A percentile compares a stretch with the other conserved stretches of the same genome.
Conservation (phyloP, 2,888 invertebrate species). For the Mythimna lalbum region DNA sequence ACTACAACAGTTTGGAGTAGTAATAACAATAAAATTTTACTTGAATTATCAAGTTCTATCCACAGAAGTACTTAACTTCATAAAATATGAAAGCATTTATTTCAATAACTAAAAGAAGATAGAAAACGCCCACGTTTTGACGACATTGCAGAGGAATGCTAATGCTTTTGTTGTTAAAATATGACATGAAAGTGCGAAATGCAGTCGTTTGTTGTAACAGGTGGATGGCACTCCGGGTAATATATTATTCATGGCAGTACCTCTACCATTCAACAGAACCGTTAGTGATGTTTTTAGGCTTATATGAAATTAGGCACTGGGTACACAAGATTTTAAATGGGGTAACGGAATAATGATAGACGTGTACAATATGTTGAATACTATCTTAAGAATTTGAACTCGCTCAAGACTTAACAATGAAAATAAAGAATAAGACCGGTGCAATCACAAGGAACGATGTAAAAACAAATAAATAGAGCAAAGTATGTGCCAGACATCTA, state of each 20-base stretch:
- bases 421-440: not conserved
- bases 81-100: conserved; percentile 15
- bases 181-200: conserved; percentile 41
- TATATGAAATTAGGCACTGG: no score
- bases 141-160: conserved; percentile 37
- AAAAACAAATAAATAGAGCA: conserved; percentile 8
- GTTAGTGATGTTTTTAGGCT: not conserved
- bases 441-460: not conserved
- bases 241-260: conserved; percentile 18
- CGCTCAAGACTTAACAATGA: not conserved
- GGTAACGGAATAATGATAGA: not conserved
- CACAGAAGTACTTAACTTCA: not conserved
- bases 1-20: not conserved
- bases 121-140: conserved; percentile 31
- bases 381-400: not conserved
- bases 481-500: conserved; percentile 37
- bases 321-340: no score
- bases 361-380: not conserved
- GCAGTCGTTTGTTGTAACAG: conserved; percentile 24
- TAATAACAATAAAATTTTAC: not conserved
- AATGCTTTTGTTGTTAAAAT: conserved; percentile 40
- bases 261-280: not conserved
- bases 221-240: conserved; percentile 22
- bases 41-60: not conserved
- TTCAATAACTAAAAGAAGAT: conserved; percentile 25